Conservation (phyloP, 2,113 vertebrate genomes). For the Maylandia zebra region DNA sequence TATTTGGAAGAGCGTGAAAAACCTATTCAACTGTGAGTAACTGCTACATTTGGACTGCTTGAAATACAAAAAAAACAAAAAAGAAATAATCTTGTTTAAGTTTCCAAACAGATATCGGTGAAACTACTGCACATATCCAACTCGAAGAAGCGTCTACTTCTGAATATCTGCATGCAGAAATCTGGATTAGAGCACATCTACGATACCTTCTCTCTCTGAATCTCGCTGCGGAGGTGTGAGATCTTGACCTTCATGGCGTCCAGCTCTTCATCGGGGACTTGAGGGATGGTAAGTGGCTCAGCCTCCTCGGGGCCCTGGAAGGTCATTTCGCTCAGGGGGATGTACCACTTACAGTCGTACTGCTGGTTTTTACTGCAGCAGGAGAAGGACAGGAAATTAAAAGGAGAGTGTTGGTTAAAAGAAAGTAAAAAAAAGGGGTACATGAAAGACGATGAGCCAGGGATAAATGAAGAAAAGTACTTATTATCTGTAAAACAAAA, state of each 20-base stretch:
- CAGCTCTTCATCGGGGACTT: constrained; percentile 91
- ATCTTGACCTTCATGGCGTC: constrained; percentile 97
- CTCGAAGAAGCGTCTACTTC: neutral
- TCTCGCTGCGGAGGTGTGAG: constrained; percentile 93
- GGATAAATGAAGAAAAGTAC: neutral
- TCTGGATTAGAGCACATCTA: neutral
- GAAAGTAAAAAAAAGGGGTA: neutral
- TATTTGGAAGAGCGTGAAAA: neutral
- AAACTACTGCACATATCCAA: neutral
- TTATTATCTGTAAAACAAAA: neutral
- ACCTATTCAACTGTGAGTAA: neutral
- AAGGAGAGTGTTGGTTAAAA: neutral
- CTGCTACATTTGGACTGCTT: neutral
- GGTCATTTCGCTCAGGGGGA: constrained; percentile 88
- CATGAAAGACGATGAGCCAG: neutral
- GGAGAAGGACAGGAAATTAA: neutral
- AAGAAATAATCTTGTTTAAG: neutral
- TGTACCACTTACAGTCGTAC: constrained; percentile 98
- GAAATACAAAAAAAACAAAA: neutral
- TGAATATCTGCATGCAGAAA: neutral
- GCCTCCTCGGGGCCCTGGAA: constrained; percentile 92
- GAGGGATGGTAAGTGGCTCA: constrained; percentile 82
- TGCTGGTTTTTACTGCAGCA: constrained; percentile 88
- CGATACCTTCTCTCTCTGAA: constrained; percentile 91
- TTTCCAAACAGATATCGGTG: neutral